Percentiles rank a stretch among this genome's conserved stretches.
phyloP scores from a whole-genome alignment of 2,113 vertebrate genomes.

The Labrus mixtus region DNA sequence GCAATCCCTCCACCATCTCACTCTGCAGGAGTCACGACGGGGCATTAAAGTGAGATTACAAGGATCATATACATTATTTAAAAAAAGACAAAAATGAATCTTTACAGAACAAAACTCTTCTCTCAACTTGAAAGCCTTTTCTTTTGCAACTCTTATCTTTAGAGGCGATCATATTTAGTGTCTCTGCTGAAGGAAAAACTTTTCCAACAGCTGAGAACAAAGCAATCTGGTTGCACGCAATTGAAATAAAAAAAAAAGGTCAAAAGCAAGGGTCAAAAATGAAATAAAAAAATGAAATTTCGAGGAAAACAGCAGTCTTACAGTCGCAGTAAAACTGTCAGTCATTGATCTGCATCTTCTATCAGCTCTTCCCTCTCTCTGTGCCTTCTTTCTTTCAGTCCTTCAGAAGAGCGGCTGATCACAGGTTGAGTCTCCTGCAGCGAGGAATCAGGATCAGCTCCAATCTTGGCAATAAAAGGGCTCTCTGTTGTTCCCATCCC shows the following conservation, averaged over 20 bases:
- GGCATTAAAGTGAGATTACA: constrained; percentile 1
- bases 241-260: constrained; percentile 28
- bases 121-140: background rate
- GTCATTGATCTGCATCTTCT: constrained; percentile 15
- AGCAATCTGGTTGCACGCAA: constrained; percentile 2
- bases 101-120: constrained; percentile 17
- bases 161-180: constrained; percentile 17
- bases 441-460: constrained; percentile 50
- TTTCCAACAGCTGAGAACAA: background rate
- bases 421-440: constrained; percentile 9
- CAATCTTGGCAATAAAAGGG: constrained; percentile 54
- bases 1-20: background rate
- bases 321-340: constrained; percentile 16
- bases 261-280: background rate
- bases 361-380: constrained; percentile 22
- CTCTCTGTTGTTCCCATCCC: constrained; percentile 45
- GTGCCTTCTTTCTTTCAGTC: constrained; percentile 14
- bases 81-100: constrained; percentile 24
- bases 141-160: constrained; percentile 8
- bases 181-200: constrained; percentile 25
- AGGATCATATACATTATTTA: constrained; percentile 17
- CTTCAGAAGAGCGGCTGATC: constrained; percentile 31
- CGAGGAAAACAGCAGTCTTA: constrained; percentile 23
- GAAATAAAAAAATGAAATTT: constrained; percentile 33
- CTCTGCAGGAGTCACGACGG: constrained; percentile 1